Conservation (phyloP, 2,888 invertebrate genomes). For the Resseliella maxima region DNA sequence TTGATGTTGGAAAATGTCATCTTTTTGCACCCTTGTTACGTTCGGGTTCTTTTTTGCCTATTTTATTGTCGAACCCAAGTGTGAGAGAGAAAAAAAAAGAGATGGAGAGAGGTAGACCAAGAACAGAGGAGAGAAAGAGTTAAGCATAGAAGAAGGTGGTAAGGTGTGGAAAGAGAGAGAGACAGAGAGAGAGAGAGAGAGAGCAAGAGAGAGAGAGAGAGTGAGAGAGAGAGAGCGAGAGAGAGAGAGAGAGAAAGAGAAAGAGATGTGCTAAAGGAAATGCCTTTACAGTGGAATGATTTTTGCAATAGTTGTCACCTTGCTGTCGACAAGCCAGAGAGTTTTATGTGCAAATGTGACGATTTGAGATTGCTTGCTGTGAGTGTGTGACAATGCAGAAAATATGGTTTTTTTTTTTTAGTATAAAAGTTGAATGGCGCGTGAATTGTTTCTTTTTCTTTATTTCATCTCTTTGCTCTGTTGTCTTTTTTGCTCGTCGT, state of each 20-base stretch:
- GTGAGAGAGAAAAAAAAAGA: too few relatives aligned
- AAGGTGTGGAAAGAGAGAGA: too few relatives aligned
- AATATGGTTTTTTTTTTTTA: background rate
- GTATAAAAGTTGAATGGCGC: background rate
- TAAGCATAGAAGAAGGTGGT: too few relatives aligned
- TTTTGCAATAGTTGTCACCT: slow-evolving; percentile 1
- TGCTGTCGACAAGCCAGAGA: too few relatives aligned
- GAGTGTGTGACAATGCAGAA: background rate
- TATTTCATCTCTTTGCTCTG: background rate
- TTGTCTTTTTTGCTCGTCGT: background rate
- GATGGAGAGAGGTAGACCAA: too few relatives aligned
- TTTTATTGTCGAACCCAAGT: too few relatives aligned
- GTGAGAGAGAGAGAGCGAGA: background rate
- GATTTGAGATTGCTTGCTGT: too few relatives aligned
- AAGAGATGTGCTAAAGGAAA: background rate
- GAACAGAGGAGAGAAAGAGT: too few relatives aligned
- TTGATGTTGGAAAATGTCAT: background rate
- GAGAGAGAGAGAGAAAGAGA: background rate
- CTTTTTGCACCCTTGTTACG: background rate
- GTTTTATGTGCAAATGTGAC: too few relatives aligned
- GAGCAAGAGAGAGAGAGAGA: too few relatives aligned
- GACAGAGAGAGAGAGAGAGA: background rate
- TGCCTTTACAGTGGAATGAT: background rate
- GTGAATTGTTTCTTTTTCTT: background rate
- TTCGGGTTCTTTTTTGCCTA: too few relatives aligned